phyloP scores from a whole-genome alignment of 2,113 vertebrate genomes.

The Embiotoca jacksoni region DNA sequence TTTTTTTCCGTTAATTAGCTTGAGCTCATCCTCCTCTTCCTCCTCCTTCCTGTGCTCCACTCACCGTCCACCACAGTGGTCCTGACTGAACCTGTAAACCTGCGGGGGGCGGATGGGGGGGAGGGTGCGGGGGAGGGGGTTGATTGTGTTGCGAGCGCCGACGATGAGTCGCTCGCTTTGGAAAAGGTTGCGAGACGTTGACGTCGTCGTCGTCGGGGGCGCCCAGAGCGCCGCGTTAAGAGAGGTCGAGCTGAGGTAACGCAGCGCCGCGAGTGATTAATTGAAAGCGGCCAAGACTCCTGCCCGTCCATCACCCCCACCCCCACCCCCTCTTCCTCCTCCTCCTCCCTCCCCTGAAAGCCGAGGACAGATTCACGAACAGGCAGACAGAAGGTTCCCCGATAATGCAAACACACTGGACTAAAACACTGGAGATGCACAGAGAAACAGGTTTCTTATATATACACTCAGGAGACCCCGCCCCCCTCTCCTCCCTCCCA shows the following conservation, averaged over 20 bases:
- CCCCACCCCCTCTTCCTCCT: background rate
- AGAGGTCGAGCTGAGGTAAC: slow-evolving; percentile 55
- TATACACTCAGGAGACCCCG: slow-evolving; percentile 66
- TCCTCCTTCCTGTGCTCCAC: background rate
- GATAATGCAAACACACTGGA: slow-evolving; percentile 78
- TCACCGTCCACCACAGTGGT: background rate
- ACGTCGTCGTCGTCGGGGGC: too few species aligned
- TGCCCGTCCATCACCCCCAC: background rate
- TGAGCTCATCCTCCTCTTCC: slow-evolving; percentile 9
- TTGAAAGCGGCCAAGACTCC: slow-evolving; percentile 30
- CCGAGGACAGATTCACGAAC: slow-evolving; percentile 73
- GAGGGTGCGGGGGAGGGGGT: too few species aligned
- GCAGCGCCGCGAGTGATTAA: slow-evolving; percentile 42
- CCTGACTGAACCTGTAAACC: background rate
- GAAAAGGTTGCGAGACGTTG: too few species aligned
- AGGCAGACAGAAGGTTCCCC: slow-evolving; percentile 72
- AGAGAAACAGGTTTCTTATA: slow-evolving; percentile 69
- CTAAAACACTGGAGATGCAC: slow-evolving; percentile 81
- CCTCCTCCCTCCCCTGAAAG: slow-evolving; percentile 16
- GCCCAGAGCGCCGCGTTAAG: background rate
- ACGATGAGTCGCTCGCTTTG: too few species aligned
- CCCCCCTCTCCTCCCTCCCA: background rate
- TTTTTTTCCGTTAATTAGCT: slow-evolving; percentile 37
- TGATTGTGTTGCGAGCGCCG: background rate
- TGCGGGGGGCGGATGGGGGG: too few species aligned